Percentiles rank a stretch among this genome's conserved stretches.
These are phyloP conservation scores for Allophyes oxyacanthae DNA, from an alignment of 2,888 invertebrate genomes.

Conservation along the genomic window DNA sequence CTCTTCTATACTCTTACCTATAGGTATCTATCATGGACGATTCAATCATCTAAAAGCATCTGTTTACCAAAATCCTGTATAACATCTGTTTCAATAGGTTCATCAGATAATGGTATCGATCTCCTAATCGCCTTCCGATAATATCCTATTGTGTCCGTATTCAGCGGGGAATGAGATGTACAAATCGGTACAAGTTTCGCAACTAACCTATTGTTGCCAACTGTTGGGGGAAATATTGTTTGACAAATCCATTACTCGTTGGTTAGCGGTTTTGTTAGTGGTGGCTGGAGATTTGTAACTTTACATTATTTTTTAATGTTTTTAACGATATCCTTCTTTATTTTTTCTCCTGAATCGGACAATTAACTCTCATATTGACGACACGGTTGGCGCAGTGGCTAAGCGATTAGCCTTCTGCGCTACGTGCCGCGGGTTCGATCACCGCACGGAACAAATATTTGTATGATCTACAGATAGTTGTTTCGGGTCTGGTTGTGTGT, in stretches of 20 bases:
- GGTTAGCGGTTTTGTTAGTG: not conserved
- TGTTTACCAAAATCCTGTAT: slow-evolving; percentile 3
- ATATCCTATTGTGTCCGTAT: slow-evolving; percentile 40
- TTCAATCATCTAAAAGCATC: slow-evolving; percentile 3
- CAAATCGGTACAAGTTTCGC: slow-evolving; percentile 17
- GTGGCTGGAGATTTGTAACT: too few species aligned
- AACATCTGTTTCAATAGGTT: slow-evolving; percentile 1
- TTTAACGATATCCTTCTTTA: too few species aligned
- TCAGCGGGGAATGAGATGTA: slow-evolving; percentile 35
- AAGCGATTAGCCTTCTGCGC: too few species aligned
- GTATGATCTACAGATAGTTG: too few species aligned
- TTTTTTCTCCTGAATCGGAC: too few species aligned
- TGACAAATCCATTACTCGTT: slow-evolving; percentile 14
- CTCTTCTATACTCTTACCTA: too few species aligned
- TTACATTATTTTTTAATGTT: too few species aligned
- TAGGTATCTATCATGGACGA: not conserved
- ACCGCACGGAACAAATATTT: too few species aligned
- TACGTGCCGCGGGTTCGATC: too few species aligned
- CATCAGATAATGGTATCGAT: slow-evolving; percentile 30
- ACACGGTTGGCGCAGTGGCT: too few species aligned
- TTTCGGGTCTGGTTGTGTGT: too few species aligned
- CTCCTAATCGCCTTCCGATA: slow-evolving; percentile 41
- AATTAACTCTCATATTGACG: too few species aligned
- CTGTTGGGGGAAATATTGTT: slow-evolving; percentile 6
- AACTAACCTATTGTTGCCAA: slow-evolving; percentile 32